Evolutionary conservation across 2,888 invertebrate genomes (phyloP), one percentile per base, ranked within the genome.

Genomic region (Heliconius ethilla): DNA sequence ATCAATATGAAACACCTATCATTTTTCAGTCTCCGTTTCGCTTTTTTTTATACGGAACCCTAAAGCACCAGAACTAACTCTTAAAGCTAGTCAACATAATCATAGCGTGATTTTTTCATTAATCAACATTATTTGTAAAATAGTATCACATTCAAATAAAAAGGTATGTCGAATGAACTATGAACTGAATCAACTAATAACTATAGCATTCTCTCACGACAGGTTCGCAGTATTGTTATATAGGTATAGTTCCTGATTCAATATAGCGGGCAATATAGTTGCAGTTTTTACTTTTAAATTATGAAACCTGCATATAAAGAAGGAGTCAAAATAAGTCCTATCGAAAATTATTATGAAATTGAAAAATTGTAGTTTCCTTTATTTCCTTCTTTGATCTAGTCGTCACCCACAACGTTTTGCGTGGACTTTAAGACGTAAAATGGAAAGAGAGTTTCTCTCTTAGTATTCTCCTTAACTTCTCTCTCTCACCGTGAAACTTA

Each of bases 151-250:
- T 45, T 27, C 65, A 9, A 22, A 59, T 76, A 70, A 80, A 69
- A 74, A 59, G 51, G 66, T 72, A 59, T 72, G 45, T 69, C 74
- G 22, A 76, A 69, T 67, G 67, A 67, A 62, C 59, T 67, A 69
- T 67, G 62, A 67, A 62, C 45, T 73, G 62, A 70, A 29, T 66
- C 33, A 62, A 51, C 40, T 63, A 18, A 22, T 62, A n/a, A 62
- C 25, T 69, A 11, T 25, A 79, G 82, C 83, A 83, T 74, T 70
- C 78, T 85, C 86, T 77, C 86, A 86, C 85, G 83, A 75, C 51
- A 69, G 27, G 78, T 84, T 86, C 86, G 81, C 86, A 86, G 82
- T 69, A 85, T 85, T 85, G 85, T 85, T 78, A 70, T 40, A 45
- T 25, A 33, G 33, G 33, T 33, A 25, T n/a, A 67, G 79, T 80